Conservation (phyloP, 2,888 invertebrate genomes). For the Drosophila paramelanica region DNA sequence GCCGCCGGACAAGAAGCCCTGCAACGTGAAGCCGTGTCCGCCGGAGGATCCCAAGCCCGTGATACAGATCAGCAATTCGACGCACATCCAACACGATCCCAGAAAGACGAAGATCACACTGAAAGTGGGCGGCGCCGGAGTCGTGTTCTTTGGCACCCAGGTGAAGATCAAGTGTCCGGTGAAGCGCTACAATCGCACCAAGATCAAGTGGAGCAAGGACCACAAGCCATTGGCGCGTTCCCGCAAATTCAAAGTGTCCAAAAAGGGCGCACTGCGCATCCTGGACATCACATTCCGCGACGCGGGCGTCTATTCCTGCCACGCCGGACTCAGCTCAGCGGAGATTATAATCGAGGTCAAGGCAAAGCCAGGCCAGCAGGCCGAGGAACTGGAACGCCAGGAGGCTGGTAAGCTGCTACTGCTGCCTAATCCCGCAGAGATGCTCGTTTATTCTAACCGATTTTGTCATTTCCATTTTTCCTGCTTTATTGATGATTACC, state of each 20-base stretch:
- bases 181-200: constrained; percentile 91
- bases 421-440: neutral
- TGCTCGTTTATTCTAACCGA: neutral
- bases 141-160: constrained; percentile 95
- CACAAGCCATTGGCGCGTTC: constrained; percentile 91
- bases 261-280: constrained; percentile 95
- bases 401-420: constrained; percentile 82
- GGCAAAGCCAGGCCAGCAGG: constrained; percentile 91
- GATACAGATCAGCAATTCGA: constrained; percentile 92
- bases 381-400: constrained; percentile 90
- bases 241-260: constrained; percentile 94
- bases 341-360: constrained; percentile 93
- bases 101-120: constrained; percentile 92
- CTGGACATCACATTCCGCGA: constrained; percentile 92
- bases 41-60: constrained; percentile 90
- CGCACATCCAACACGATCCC: constrained; percentile 93
- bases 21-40: constrained; percentile 93
- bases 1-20: constrained; percentile 92
- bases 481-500: neutral
- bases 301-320: constrained; percentile 94
- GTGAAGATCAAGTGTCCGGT: constrained; percentile 98
- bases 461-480: neutral
- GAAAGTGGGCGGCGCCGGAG: constrained; percentile 95
- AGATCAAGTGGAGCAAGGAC: constrained; percentile 96
- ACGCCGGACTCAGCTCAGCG: constrained; percentile 92